phyloP scores from a whole-genome alignment of 2,888 invertebrate genomes.

The Malacosoma neustria region DNA sequence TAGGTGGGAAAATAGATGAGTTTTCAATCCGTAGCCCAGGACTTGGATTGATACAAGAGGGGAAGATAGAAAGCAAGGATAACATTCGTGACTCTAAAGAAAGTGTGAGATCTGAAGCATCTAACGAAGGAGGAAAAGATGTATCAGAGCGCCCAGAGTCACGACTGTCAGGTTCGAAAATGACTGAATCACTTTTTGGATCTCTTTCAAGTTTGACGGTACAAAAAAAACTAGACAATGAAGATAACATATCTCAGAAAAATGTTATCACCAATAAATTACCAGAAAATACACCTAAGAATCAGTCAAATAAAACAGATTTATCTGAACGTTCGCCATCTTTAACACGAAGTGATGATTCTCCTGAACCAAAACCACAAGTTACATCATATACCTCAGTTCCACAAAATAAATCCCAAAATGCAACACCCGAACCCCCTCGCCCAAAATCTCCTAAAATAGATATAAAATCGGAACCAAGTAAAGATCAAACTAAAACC shows the following conservation, averaged over 20 bases:
- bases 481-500: constrained; percentile 26
- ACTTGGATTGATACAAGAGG: constrained; percentile 64
- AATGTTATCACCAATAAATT: constrained; percentile 29
- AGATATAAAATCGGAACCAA: constrained; percentile 28
- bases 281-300: constrained; percentile 25
- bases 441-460: constrained; percentile 56
- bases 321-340: constrained; percentile 64
- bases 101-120: constrained; percentile 48
- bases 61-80: constrained; percentile 56
- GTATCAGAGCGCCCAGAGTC: constrained; percentile 56
- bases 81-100: constrained; percentile 58
- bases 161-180: constrained; percentile 58
- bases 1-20: constrained; percentile 58
- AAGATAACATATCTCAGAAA: constrained; percentile 58
- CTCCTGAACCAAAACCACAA: constrained; percentile 51
- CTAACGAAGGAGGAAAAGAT: constrained; percentile 39
- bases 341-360: constrained; percentile 64
- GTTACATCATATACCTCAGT: too few relatives aligned
- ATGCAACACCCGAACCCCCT: constrained; percentile 40
- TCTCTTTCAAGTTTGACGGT: constrained; percentile 42
- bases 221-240: constrained; percentile 55
- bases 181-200: constrained; percentile 67
- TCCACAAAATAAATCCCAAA: constrained; percentile 40
- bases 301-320: constrained; percentile 38
- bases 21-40: constrained; percentile 48